Conservation (phyloP, 2,888 invertebrate species). For the Smittia aterrima region DNA sequence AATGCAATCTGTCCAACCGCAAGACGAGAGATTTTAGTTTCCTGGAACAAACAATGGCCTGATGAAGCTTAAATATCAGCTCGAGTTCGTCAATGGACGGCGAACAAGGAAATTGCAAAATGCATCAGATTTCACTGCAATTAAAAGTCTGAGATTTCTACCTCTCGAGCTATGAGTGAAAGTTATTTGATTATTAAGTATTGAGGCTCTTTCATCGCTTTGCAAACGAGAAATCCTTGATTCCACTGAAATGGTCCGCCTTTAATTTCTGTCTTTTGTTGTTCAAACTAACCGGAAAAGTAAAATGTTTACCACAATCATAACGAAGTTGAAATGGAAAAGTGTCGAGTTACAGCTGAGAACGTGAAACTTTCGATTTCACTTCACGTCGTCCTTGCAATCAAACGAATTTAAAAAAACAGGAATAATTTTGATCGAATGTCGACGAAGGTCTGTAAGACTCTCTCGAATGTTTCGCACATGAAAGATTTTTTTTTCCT, state of each 20-base stretch:
- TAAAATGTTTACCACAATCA: slow-evolving; percentile 10
- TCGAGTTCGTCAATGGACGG: neutral
- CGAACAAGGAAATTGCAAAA: slow-evolving; percentile 8
- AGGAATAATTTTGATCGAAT: neutral
- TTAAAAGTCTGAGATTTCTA: neutral
- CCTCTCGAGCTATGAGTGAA: neutral
- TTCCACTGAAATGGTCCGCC: neutral
- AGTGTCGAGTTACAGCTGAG: slow-evolving; percentile 3
- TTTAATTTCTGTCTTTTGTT: neutral
- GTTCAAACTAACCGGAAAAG: neutral
- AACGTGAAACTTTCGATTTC: neutral
- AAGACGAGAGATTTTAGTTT: neutral
- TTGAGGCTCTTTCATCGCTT: neutral
- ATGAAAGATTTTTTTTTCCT: neutral
- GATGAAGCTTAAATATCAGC: neutral
- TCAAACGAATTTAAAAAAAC: neutral
- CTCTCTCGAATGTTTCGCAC: neutral
- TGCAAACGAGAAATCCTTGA: neutral
- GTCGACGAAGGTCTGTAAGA: neutral
- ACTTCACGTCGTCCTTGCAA: neutral
- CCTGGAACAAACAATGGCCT: slow-evolving; percentile 8
- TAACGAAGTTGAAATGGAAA: neutral
- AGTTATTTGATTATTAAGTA: slow-evolving; percentile 3
- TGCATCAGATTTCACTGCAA: slow-evolving; percentile 2
- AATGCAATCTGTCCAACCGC: slow-evolving; percentile 2